These are phyloP conservation scores for Henricia sp. DNA, from an alignment of 53 echinoderm and acorn worm genomes.

Conservation along the genomic window DNA sequence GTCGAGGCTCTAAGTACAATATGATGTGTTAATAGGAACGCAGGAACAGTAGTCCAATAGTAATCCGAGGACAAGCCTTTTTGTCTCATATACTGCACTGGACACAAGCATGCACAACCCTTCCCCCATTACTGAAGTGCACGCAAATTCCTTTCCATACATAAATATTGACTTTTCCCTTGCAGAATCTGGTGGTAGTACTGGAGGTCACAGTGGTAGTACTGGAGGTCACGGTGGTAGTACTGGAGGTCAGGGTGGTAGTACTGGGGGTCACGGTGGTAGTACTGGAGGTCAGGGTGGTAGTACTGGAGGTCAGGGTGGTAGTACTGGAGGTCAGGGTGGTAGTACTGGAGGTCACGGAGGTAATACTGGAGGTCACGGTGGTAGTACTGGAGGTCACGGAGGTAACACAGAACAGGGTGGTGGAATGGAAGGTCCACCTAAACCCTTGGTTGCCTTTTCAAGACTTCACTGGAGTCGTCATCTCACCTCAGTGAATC, in stretches of 20 bases:
- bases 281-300: no score
- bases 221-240: constrained; percentile 4
- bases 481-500: not conserved
- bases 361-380: no score
- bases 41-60: no score
- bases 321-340: no score
- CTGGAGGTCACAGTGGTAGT: constrained; percentile 29
- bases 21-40: not conserved
- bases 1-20: not conserved
- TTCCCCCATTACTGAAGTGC: no score
- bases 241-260: not conserved
- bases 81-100: no score
- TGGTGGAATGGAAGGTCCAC: constrained; percentile 37
- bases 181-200: constrained; percentile 34
- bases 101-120: no score
- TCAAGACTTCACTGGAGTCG: constrained; percentile 22
- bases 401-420: constrained; percentile 30
- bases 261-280: not conserved
- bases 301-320: no score
- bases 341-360: no score
- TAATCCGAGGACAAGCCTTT: no score
- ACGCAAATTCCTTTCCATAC: no score
- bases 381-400: constrained; percentile 20
- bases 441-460: constrained; percentile 5
- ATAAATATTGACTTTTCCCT: no score